Conservation (phyloP, 2,888 invertebrate species). For the Nipponacmea schrenckii region DNA sequence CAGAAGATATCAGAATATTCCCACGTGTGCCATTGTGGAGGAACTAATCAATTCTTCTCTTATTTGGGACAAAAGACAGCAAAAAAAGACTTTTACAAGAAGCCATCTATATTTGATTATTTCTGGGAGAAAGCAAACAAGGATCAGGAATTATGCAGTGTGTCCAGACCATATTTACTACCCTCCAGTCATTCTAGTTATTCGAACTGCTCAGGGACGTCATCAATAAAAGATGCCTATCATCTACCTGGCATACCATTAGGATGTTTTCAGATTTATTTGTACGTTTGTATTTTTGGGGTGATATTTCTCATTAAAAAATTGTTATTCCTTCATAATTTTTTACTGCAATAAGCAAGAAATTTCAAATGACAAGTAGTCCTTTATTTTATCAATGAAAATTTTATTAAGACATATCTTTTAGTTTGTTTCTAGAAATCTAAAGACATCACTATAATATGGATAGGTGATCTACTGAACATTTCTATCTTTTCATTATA, state of each 20-base stretch:
- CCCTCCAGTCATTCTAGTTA: background rate
- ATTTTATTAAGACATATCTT: no score
- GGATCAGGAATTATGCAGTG: background rate
- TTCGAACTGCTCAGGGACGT: background rate
- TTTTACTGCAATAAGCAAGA: no score
- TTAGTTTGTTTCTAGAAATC: no score
- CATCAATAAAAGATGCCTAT: background rate
- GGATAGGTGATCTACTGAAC: no score
- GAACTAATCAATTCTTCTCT: background rate
- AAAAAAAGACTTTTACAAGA: conserved; percentile 5
- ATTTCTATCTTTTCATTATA: no score
- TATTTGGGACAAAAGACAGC: background rate
- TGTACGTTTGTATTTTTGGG: background rate
- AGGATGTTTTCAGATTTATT: conserved; percentile 16
- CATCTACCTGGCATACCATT: conserved; percentile 13
- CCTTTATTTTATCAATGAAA: no score
- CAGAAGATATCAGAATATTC: background rate
- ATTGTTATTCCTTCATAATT: no score
- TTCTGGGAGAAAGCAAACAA: conserved; percentile 21
- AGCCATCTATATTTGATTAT: conserved; percentile 21
- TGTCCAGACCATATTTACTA: background rate
- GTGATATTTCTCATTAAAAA: no score
- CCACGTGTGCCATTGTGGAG: background rate
- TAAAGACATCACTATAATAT: no score
- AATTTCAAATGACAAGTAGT: no score